Percentiles rank a stretch among this genome's conserved stretches.
Conservation (phyloP, 2,888 invertebrate genomes). For the Idaea dimidiata region DNA sequence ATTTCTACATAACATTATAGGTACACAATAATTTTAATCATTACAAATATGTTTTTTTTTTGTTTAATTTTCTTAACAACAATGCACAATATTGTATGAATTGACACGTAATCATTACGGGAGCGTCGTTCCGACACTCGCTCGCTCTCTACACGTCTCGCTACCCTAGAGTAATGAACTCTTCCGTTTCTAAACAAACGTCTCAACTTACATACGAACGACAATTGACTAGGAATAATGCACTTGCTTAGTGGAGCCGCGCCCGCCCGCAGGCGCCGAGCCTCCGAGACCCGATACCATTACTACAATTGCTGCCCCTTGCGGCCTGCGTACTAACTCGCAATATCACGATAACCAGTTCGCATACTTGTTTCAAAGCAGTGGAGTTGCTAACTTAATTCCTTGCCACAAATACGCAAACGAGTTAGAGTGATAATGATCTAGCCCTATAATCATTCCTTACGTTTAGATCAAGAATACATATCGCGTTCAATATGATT, state of each 20-base stretch:
- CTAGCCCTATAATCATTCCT: too few relatives aligned
- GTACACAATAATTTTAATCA: constrained; percentile 56
- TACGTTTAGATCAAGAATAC: background rate
- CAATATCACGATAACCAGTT: too few relatives aligned
- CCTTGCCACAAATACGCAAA: too few relatives aligned
- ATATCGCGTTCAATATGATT: background rate
- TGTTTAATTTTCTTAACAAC: constrained; percentile 67
- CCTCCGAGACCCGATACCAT: background rate
- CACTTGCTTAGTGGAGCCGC: constrained; percentile 49
- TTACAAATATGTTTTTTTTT: constrained; percentile 63
- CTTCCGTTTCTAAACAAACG: constrained; percentile 34
- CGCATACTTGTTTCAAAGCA: too few relatives aligned
- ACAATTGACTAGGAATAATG: constrained; percentile 79
- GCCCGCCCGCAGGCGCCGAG: constrained; percentile 23
- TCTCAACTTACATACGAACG: constrained; percentile 67
- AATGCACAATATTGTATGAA: constrained; percentile 76
- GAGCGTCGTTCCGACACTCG: constrained; percentile 27
- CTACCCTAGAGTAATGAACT: constrained; percentile 28
- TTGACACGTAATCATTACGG: constrained; percentile 72
- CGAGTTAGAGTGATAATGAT: background rate
- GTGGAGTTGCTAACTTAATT: too few relatives aligned
- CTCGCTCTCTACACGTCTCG: constrained; percentile 7
- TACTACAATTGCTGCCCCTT: background rate
- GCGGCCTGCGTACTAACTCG: background rate
- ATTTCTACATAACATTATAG: constrained; percentile 70